Base-by-base conservation (phyloP, 2,888 invertebrate species). In the Aethes cnicana region DNA sequence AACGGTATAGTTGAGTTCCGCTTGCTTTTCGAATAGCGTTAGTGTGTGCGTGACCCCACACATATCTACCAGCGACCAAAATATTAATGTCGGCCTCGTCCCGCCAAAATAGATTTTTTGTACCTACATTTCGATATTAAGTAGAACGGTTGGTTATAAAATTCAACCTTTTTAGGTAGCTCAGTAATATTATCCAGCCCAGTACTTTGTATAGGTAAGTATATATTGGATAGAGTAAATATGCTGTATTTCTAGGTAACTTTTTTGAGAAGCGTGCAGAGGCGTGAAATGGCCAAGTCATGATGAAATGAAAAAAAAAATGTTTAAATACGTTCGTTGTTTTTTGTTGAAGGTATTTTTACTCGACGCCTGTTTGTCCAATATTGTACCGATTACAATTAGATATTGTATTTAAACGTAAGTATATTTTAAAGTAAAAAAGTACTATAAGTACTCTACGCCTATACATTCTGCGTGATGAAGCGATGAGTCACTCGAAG, bases 91-190 rank as follows among this genome's bases (percentile, higher is more conserved):
- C 65, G 65, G 64, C 64, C 61, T 64, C 62, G 63, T 63, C 60
- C 69, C 64, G 71, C 76, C 69, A 75, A 79, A 81, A 80, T 79
- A 79, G 79, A 79, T 68, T 69, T 70, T 70, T 69, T 65, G 50
- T 43, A 35, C n/a, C n/a, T n/a, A n/a, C 55, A 55, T 57, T 60
- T 59, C 50, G 41, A 47, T 54, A 53, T 47, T 54, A 55, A 54
- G 54, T 54, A 57, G 44, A 44, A 58, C 55, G 53, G 60, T 55
- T 55, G 53, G 42, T 52, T 39, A 47, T 39, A 55, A 59, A 59
- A 50, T 26, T 39, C 25, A 14, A 52, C 44, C 52, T 46, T 52
- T 48, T 46, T 39, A 52, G 37, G 46, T 18, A 33, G 30, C 28
- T n/a, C 25, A 18, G 16, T 21, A n/a, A n/a, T n/a, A n/a, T 23